Conservation (phyloP, 2,113 vertebrate species). For the Campylorhamphus procurvoides region DNA sequence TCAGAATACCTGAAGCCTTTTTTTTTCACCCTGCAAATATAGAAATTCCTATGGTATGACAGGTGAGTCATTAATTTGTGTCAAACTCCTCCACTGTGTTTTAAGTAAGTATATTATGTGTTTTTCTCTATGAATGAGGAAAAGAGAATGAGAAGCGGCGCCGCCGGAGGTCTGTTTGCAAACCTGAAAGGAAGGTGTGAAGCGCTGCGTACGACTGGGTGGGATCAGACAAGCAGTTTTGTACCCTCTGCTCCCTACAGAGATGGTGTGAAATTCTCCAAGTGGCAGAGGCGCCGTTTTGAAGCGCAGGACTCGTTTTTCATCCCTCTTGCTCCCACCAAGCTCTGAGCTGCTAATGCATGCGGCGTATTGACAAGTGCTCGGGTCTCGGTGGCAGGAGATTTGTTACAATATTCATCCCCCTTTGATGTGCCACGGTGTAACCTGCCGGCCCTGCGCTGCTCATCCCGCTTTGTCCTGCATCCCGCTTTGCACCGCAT, state of each 20-base stretch:
- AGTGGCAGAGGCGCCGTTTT: not conserved
- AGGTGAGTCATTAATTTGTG: slow-evolving; percentile 16
- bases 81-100: not conserved
- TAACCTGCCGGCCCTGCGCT: not conserved
- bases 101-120: not conserved
- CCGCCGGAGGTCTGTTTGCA: slow-evolving; percentile 6
- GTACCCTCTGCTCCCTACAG: not conserved
- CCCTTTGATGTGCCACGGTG: not conserved
- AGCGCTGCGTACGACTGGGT: not conserved
- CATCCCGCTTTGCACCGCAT: not conserved
- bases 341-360: not conserved
- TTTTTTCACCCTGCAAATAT: not conserved
- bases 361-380: not conserved
- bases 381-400: not conserved
- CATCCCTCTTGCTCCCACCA: not conserved
- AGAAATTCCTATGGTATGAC: not conserved
- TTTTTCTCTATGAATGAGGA: not conserved
- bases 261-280: not conserved
- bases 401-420: not conserved
- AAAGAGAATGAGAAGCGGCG: not conserved
- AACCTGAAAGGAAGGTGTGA: not conserved
- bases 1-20: not conserved
- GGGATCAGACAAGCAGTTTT: not conserved
- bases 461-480: not conserved
- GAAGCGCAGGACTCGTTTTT: not conserved